A percentile compares a stretch with the other conserved stretches of the same genome.
phyloP scores from a whole-genome alignment of 2,888 invertebrate genomes.

The Carpatolechia fugitivella region DNA sequence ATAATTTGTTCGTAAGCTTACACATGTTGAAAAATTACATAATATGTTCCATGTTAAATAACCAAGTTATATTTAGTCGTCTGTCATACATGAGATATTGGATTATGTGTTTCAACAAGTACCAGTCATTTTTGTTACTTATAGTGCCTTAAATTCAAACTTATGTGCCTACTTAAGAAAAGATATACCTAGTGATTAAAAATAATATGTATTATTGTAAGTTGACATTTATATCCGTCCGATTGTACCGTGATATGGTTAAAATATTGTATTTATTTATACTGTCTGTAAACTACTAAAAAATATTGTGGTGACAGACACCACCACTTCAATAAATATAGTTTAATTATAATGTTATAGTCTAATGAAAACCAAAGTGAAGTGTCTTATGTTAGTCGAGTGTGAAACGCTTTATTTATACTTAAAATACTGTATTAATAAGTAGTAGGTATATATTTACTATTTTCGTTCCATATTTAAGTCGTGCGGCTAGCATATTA shows the following conservation, averaged over 20 bases:
- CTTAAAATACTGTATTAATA: slow-evolving; percentile 9
- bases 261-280: background rate
- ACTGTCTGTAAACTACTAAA: background rate
- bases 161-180: background rate
- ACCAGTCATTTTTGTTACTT: slow-evolving; percentile 39
- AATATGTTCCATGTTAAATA: background rate
- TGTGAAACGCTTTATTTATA: slow-evolving; percentile 74
- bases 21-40: too few relatives aligned
- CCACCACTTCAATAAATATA: background rate
- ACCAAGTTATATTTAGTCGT: background rate
- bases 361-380: slow-evolving; percentile 74
- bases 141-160: slow-evolving; percentile 37
- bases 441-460: slow-evolving; percentile 7
- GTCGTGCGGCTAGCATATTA: background rate
- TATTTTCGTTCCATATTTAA: background rate
- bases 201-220: background rate
- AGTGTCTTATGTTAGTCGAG: slow-evolving; percentile 71
- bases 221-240: slow-evolving; percentile 14
- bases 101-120: background rate
- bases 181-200: background rate
- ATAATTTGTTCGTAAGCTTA: too few relatives aligned
- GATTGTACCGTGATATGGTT: slow-evolving; percentile 11
- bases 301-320: slow-evolving; percentile 1
- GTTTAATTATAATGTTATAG: slow-evolving; percentile 41
- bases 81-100: background rate